A percentile compares a stretch with the other conserved stretches of the same genome.
Evolutionary conservation across 2,113 vertebrate genomes (phyloP).

Genomic region (Notarius quadriscutis): DNA sequence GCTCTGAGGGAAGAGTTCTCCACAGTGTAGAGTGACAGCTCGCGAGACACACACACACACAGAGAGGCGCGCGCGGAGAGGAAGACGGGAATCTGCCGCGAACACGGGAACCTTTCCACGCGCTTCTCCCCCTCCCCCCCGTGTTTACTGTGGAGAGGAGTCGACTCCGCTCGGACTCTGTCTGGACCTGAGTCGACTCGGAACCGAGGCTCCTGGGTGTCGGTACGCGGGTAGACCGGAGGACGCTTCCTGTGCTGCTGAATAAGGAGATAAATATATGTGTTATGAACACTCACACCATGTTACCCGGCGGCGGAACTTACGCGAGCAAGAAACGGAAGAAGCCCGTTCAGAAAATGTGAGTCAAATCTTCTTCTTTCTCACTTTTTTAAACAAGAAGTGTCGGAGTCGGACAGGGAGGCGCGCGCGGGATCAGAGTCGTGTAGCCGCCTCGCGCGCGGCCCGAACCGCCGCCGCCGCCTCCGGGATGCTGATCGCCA

Average conservation of each 20-base stretch:
- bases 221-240: not conserved
- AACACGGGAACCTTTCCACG: slow-evolving; percentile 42
- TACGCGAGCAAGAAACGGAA: slow-evolving; percentile 77
- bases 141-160: not conserved
- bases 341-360: slow-evolving; percentile 79
- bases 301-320: slow-evolving; percentile 63
- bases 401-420: too few species aligned
- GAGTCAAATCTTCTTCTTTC: slow-evolving; percentile 52
- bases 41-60: slow-evolving; percentile 19
- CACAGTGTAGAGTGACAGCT: slow-evolving; percentile 53
- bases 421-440: not conserved
- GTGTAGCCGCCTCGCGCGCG: not conserved
- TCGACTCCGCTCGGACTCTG: not conserved
- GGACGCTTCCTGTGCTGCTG: not conserved
- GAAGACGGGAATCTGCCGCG: slow-evolving; percentile 51
- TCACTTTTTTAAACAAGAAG: not conserved
- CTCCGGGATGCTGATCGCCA: not conserved
- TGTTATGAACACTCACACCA: slow-evolving; percentile 37
- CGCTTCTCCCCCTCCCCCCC: not conserved
- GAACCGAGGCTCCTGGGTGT: not conserved
- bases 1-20: not conserved
- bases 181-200: not conserved
- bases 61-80: slow-evolving; percentile 23
- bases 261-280: not conserved
- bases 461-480: not conserved